phyloP scores from a whole-genome alignment of 2,888 invertebrate species.

The Silvanus unidentatus region DNA sequence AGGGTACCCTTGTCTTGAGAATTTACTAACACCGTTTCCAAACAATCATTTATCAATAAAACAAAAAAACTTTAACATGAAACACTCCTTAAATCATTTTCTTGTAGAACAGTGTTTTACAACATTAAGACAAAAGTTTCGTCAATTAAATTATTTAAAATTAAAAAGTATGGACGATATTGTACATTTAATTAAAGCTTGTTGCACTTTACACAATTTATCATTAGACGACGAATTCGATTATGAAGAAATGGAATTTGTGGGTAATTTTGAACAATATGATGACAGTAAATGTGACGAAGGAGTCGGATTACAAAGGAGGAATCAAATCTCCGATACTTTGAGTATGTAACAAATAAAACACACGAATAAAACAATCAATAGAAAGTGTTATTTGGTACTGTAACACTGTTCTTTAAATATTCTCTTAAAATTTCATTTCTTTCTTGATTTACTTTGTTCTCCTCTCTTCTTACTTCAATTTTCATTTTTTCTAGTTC shows the following conservation, averaged over 20 bases:
- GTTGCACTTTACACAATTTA: slow-evolving; percentile 13
- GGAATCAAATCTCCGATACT: slow-evolving; percentile 7
- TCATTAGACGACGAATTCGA: slow-evolving; percentile 8
- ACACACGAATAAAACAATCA: not conserved
- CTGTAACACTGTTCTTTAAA: not conserved
- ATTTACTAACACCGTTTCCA: slow-evolving; percentile 4
- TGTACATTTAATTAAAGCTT: slow-evolving; percentile 14
- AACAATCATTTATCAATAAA: not conserved
- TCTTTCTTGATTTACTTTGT: not conserved
- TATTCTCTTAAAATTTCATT: slow-evolving; percentile 1
- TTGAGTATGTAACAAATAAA: slow-evolving; percentile 1
- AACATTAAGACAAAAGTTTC: slow-evolving; percentile 12
- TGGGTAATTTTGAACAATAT: not conserved
- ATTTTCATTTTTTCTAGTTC: not conserved
- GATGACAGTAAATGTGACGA: slow-evolving; percentile 9
- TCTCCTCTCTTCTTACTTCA: not conserved
- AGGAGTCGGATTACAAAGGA: slow-evolving; percentile 4
- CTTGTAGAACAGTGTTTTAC: slow-evolving; percentile 13
- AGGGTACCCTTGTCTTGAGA: slow-evolving; percentile 6
- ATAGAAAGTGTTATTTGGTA: not conserved
- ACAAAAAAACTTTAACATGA: slow-evolving; percentile 1
- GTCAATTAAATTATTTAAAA: slow-evolving; percentile 13
- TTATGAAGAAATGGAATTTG: slow-evolving; percentile 2
- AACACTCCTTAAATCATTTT: slow-evolving; percentile 6
- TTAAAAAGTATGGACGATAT: slow-evolving; percentile 7